Conservation (phyloP, 2,888 invertebrate species). For the Andrena chrysosceles region DNA sequence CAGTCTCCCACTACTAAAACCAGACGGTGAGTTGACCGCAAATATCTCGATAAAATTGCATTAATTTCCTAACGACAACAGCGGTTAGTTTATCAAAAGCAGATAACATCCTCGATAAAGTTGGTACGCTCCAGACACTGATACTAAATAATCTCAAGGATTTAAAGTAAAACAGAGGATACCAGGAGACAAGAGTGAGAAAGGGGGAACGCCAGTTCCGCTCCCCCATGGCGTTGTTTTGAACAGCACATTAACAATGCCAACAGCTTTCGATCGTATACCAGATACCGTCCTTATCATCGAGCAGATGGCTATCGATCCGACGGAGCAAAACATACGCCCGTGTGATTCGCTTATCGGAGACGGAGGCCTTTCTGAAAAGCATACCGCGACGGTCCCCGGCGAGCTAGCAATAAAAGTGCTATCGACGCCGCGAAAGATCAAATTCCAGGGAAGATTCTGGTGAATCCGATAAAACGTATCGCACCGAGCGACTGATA, state of each 20-base stretch:
- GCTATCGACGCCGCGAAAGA: neutral
- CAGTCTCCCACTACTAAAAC: too few relatives aligned
- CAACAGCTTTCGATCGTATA: neutral
- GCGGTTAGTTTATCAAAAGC: neutral
- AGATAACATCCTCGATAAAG: neutral
- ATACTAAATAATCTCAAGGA: conserved; percentile 13
- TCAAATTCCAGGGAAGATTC: neutral
- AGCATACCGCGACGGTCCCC: neutral
- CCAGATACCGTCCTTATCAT: conserved; percentile 45
- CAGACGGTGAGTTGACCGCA: too few relatives aligned
- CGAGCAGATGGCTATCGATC: conserved; percentile 44
- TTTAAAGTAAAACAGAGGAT: neutral
- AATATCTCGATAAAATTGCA: too few relatives aligned
- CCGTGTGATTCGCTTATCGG: conserved; percentile 29
- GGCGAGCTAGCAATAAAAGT: neutral
- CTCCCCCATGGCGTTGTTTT: neutral
- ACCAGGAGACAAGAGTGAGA: neutral
- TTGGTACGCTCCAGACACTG: neutral
- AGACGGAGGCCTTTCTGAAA: neutral
- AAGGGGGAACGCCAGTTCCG: neutral
- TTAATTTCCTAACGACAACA: neutral
- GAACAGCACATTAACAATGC: neutral
- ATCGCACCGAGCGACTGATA: neutral
- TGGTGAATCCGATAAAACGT: neutral
- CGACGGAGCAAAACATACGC: conserved; percentile 14